Conservation (phyloP, 2,888 invertebrate genomes). For the Patella depressa region DNA sequence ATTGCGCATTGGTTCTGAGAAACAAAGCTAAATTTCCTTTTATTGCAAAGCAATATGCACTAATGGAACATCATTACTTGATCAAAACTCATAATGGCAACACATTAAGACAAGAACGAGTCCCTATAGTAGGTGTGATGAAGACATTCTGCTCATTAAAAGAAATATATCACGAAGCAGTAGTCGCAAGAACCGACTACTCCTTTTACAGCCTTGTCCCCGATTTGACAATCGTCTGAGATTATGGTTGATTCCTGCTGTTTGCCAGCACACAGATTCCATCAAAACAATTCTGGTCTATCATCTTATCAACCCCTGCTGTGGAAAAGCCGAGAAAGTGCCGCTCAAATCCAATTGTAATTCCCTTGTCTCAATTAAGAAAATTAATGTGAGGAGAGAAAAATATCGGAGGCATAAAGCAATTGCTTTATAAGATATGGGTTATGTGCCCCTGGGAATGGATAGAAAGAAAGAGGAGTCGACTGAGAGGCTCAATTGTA, state of each 20-base stretch:
- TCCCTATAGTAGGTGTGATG: constrained; percentile 23
- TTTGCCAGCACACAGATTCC: constrained; percentile 22
- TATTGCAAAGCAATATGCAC: constrained; percentile 6
- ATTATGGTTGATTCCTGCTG: constrained; percentile 14
- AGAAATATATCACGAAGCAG: background rate
- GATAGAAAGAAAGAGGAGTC: constrained; percentile 19
- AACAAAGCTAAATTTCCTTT: background rate
- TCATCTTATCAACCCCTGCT: constrained; percentile 25
- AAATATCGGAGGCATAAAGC: constrained; percentile 28
- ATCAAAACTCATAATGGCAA: background rate
- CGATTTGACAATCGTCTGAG: background rate
- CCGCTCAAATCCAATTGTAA: constrained; percentile 31
- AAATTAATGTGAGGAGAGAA: constrained; percentile 29
- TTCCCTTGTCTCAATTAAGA: constrained; percentile 32
- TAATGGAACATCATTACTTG: constrained; percentile 8
- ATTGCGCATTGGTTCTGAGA: background rate
- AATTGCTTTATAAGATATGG: constrained; percentile 29
- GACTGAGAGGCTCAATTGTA: constrained; percentile 15
- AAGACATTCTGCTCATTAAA: constrained; percentile 9
- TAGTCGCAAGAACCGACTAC: too few species aligned
- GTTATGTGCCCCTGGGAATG: constrained; percentile 8
- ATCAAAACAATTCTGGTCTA: constrained; percentile 30
- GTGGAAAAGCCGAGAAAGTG: constrained; percentile 14
- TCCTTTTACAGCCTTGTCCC: too few species aligned
- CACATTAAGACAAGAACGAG: constrained; percentile 23